Evolutionary conservation across 2,113 vertebrate species (phyloP), one percentile per base, ranked within the genome.

Genomic region (Erythrocercus mccallii): DNA sequence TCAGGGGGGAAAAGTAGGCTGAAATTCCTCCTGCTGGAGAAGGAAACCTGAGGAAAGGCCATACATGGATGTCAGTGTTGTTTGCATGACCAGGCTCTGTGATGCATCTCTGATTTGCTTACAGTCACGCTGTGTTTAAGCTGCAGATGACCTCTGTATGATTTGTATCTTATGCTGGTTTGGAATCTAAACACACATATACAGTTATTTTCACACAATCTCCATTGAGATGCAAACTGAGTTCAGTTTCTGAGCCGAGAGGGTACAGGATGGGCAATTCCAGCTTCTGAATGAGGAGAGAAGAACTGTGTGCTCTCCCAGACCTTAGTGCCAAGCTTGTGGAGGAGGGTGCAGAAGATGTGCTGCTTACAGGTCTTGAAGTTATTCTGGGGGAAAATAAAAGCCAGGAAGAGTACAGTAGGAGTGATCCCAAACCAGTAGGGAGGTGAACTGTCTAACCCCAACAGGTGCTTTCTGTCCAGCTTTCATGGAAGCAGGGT

Each of bases 381-480:
- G 30, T 72, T 64, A 58, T 78, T 83, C 68, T 53, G 9, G 33
- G 24, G 12, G 8, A 33, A 56, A 73, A 88, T 5, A 81, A 77
- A 80, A 47, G 7, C 30, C 66, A 76, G 38, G 37, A 94, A 90
- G 27, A 0, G 0, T 51, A 72, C 14, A 40, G 47, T 33, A 77
- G 51, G 61, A 91, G 60, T 71, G 85, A 88, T 71, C 47, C 57
- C 74, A 91, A 78, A 61, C 17, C 13, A 53, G 61, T 10, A 73
- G 66, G 51, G 69, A 89, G 35, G 50, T 86, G 90, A 95, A 70
- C 66, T 2, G 31, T 40, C 23, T 94, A 86, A 94, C 90, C 88
- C 28, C 47, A 91, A 82, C 96, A 96, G 96, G 83, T 97, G 96
- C 66, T 90, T 97, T 95, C 65, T 81, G 47, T 96, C 88, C n/a